Evolutionary conservation across 2,113 vertebrate genomes (phyloP), one percentile per base, ranked within the genome.

Genomic region (Erythrolamprus reginae): DNA sequence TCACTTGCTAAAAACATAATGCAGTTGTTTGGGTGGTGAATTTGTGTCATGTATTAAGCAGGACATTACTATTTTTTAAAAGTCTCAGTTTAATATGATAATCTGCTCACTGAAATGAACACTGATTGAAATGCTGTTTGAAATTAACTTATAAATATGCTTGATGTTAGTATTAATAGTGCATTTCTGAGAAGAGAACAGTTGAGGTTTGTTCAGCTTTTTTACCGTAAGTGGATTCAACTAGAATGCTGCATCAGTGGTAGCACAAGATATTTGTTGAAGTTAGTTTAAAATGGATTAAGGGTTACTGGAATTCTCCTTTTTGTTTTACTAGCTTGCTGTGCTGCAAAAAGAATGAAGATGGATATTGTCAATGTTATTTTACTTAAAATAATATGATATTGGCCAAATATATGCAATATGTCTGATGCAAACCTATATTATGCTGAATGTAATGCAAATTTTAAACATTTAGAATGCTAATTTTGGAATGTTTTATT

Each of bases 401-500:
- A 52, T 89, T 3, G 4, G 3, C 3, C 28, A 50, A 89, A 38
- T 48, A 38, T 7, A 19, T 55, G 51, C n/a, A 84, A 33, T 33
- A 77, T 86, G n/a, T 55, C 10, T 56, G 51, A 33, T 87, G 24
- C 42, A 53, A 2, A 5, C 19, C 56, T 90, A 48, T 26, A 3
- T 83, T 51, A 15, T 52, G 1, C 28, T 33, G 26, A n/a, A 38
- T n/a, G 56, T 26, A 87, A 56, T 82, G 61, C 21, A 53, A 52
- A 50, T 65, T 51, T 45, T 48, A n/a, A 55, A 70, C 33, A 19
- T 2, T 86, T 77, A 45, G 17, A 21, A 42, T 77, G 33, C 70
- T 42, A 42, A 77, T 77, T 77, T 77, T 77, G 7, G 9, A 88
- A 61, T 92, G 70, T 89, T 95, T 95, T 95, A 61, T n/a, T 93